Evolutionary conservation across 1,140 invertebrate genomes (phyloP).

Genomic region (Eciton burchellii): DNA sequence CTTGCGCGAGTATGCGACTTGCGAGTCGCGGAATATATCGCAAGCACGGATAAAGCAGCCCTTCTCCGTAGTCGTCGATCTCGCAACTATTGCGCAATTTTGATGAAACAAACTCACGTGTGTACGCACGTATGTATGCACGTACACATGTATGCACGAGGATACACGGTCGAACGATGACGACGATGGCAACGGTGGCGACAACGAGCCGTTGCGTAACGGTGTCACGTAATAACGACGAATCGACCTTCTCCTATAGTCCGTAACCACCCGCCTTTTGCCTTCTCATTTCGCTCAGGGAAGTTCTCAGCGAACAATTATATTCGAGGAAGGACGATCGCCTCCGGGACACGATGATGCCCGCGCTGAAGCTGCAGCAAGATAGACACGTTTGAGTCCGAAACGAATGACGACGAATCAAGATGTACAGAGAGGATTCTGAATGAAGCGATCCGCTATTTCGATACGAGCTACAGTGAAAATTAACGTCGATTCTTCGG

Average conservation of each 20-base stretch:
- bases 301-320: constrained; percentile 40
- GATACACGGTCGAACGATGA: constrained; percentile 34
- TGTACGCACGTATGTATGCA: not conserved
- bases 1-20: not conserved
- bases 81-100: constrained; percentile 59
- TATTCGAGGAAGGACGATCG: constrained; percentile 67
- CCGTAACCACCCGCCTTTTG: constrained; percentile 68
- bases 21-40: not conserved
- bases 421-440: too few species aligned
- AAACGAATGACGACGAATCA: too few species aligned
- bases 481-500: not conserved
- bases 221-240: constrained; percentile 79
- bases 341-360: constrained; percentile 26
- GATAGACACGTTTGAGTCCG: not conserved
- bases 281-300: constrained; percentile 33
- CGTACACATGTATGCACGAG: not conserved
- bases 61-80: not conserved
- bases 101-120: constrained; percentile 2
- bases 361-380: not conserved
- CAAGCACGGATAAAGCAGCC: not conserved
- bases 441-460: too few species aligned
- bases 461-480: not conserved
- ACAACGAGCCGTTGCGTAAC: constrained; percentile 73
- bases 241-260: constrained; percentile 75
- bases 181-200: constrained; percentile 19